Base-by-base conservation (phyloP, 2,797 vertebrate genomes). In the Rachycentron canadum region DNA sequence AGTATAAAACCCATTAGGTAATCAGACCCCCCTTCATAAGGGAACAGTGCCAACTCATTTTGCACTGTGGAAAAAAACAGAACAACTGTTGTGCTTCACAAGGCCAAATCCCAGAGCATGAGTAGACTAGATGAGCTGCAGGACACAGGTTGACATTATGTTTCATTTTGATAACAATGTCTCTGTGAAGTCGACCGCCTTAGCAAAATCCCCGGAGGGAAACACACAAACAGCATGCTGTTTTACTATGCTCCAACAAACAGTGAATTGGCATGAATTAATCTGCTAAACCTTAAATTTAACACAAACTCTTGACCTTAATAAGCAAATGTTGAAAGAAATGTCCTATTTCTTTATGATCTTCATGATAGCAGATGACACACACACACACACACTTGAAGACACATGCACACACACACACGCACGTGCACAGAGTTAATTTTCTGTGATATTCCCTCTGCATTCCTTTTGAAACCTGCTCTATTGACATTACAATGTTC, bases 131-230 rank as follows among this genome's bases (percentile, higher is more conserved):
- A 88, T 85, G 84, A 89, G 88, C 83, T 85, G 55, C 76, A 88
- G 74, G 84, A 84, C 84, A 88, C 78, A 52, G 38, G 65, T 62
- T 82, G 77, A 86, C 79, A 78, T 87, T 79, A 79, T 80, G 62
- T 86, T 87, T 92, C 34, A 81, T 88, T 88, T 92, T 76, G 86
- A 79, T 81, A 86, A 84, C 79, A 88, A 84, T 70, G 79, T 61
- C 66, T 81, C 73, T 4, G 50, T 81, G 65, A 84, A 56, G 77
- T 69, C 11, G 21, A 47, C 69, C 28, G 79, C 45, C 78, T 71
- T 53, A 36, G 49, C 32, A 75, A 76, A 72, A 82, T 67, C 47
- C 78, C 63, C 63, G 21, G 13, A 36, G 30, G 76, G 68, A 77
- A 61, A 73, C 63, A 62, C 43, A 26, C 4, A 66, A 52, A 69